Percentiles rank a stretch among this genome's conserved stretches.
These are phyloP conservation scores for Megastigmus dorsalis DNA, from an alignment of 2,888 invertebrate genomes.

Conservation along the genomic window DNA sequence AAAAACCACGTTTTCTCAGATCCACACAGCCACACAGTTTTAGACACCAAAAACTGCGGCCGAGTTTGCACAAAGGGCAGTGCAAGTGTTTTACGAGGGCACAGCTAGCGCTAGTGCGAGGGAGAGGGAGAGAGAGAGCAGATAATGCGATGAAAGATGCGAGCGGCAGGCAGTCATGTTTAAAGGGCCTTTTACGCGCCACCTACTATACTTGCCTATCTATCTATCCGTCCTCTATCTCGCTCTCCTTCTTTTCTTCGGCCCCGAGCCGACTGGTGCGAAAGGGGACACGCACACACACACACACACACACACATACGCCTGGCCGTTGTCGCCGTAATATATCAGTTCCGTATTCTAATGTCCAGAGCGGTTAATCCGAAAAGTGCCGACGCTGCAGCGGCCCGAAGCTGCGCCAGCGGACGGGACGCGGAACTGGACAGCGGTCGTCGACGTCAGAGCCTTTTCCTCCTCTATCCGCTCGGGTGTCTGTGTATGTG, in stretches of 20 bases:
- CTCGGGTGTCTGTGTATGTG: too few species aligned
- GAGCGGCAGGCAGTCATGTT: constrained; percentile 70
- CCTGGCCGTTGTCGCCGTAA: constrained; percentile 61
- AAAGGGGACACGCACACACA: background rate
- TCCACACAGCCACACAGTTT: too few species aligned
- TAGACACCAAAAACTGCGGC: too few species aligned
- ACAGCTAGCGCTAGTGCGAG: too few species aligned
- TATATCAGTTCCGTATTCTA: constrained; percentile 74
- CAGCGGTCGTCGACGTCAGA: constrained; percentile 45
- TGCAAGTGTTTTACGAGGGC: constrained; percentile 71
- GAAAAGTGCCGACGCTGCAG: constrained; percentile 73
- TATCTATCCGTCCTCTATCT: constrained; percentile 48
- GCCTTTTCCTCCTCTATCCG: too few species aligned
- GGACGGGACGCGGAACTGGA: too few species aligned
- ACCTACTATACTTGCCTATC: too few species aligned
- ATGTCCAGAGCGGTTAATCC: constrained; percentile 72
- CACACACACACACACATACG: too few species aligned
- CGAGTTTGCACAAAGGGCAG: constrained; percentile 58
- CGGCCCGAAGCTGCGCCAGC: constrained; percentile 58
- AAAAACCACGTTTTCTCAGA: too few species aligned
- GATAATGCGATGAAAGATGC: constrained; percentile 74
- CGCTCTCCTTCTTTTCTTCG: constrained; percentile 58
- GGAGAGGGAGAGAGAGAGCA: too few species aligned
- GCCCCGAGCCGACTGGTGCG: constrained; percentile 50
- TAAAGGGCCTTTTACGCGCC: constrained; percentile 64